Conservation (phyloP, 2,888 invertebrate species). For the Xestia ashworthii region DNA sequence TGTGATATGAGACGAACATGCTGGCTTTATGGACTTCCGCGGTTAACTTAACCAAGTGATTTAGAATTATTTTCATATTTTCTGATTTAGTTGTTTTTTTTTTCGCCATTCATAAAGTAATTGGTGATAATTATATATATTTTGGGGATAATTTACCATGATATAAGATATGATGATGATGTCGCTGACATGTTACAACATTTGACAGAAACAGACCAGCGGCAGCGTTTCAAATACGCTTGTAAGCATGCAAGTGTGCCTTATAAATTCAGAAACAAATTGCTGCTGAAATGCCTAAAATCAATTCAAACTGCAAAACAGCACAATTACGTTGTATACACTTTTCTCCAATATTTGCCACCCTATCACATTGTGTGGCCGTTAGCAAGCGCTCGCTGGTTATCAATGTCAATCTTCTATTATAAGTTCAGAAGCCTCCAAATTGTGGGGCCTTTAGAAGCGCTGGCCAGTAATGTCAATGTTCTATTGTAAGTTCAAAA, state of each 20-base stretch:
- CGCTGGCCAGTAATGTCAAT: slow-evolving; percentile 60
- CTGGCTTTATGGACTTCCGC: too few species aligned
- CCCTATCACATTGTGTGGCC: slow-evolving; percentile 63
- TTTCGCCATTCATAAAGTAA: fast-evolving
- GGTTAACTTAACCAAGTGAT: not conserved
- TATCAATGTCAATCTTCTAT: slow-evolving; percentile 60
- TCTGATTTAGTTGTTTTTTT: not conserved
- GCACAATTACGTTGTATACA: too few species aligned
- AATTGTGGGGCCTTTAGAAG: not conserved
- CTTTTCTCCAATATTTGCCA: not conserved
- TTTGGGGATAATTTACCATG: not conserved
- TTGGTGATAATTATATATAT: too few species aligned
- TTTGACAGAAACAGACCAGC: not conserved
- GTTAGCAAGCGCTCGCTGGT: not conserved
- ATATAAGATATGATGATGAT: not conserved
- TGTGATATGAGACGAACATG: too few species aligned
- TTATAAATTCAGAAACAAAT: not conserved
- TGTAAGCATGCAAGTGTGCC: not conserved
- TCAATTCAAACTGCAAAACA: not conserved
- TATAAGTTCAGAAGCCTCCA: not conserved
- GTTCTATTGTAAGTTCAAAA: slow-evolving; percentile 63
- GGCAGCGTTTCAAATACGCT: too few species aligned
- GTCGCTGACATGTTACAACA: not conserved
- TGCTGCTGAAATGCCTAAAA: not conserved
- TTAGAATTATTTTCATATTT: not conserved